A percentile compares a stretch with the other conserved stretches of the same genome.
Conservation (phyloP, 2,797 vertebrate genomes). For the Chromis chromis region DNA sequence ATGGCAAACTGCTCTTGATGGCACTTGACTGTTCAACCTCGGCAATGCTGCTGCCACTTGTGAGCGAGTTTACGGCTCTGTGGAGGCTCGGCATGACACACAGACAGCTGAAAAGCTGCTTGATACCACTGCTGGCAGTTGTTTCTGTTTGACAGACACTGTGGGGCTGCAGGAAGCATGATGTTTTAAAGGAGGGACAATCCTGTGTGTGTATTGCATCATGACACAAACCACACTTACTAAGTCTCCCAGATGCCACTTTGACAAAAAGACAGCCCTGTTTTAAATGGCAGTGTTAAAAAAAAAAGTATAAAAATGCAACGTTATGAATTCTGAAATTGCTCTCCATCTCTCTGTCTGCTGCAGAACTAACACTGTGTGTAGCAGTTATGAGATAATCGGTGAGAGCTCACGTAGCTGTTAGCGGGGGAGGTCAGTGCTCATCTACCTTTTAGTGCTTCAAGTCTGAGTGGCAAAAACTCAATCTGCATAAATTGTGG, state of each 20-base stretch:
- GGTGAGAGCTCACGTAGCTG: conserved; percentile 65
- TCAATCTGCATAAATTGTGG: conserved; percentile 81
- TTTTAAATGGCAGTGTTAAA: conserved; percentile 26
- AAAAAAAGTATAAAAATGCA: conserved; percentile 37
- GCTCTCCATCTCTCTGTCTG: conserved; percentile 46
- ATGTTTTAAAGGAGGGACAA: conserved; percentile 39
- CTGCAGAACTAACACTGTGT: conserved; percentile 37
- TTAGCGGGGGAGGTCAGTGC: conserved; percentile 74
- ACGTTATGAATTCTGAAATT: conserved; percentile 47
- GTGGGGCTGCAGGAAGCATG: conserved; percentile 51
- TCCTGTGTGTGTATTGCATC: neutral
- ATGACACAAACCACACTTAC: conserved; percentile 43
- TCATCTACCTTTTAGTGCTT: conserved; percentile 77
- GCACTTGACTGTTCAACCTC: conserved; percentile 83
- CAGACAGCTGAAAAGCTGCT: conserved; percentile 64
- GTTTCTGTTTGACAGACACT: conserved; percentile 64
- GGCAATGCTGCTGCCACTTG: conserved; percentile 73
- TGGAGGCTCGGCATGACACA: conserved; percentile 63
- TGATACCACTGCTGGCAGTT: conserved; percentile 63
- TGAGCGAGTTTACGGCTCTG: conserved; percentile 69
- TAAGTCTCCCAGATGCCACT: conserved; percentile 25
- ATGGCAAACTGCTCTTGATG: conserved; percentile 80
- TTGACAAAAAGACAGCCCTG: conserved; percentile 33
- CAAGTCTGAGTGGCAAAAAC: conserved; percentile 75
- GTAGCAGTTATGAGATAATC: conserved; percentile 70